Conservation (phyloP, 2,888 invertebrate species). For the Encarsia formosa region DNA sequence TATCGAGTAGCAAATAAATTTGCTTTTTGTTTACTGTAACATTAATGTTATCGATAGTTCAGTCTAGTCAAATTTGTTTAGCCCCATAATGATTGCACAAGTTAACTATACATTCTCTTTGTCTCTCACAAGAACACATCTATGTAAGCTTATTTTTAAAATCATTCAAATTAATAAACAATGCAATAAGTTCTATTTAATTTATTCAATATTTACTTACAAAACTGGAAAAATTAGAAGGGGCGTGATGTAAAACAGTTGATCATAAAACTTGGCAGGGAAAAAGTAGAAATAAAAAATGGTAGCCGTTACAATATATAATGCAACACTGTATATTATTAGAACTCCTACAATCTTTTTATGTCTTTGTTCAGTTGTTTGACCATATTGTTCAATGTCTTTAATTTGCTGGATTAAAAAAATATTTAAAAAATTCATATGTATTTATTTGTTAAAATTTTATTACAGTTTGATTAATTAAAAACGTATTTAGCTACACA, state of each 20-base stretch:
- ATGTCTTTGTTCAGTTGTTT: conserved; percentile 75
- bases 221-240: conserved; percentile 75
- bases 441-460: conserved; percentile 7
- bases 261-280: conserved; percentile 69
- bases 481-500: conserved; percentile 4
- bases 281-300: conserved; percentile 79
- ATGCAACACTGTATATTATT: conserved; percentile 64
- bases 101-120: too few species aligned
- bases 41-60: too few species aligned
- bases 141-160: too few species aligned
- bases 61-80: too few species aligned
- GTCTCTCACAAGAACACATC: too few species aligned
- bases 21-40: too few species aligned
- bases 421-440: conserved; percentile 7
- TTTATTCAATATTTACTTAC: conserved; percentile 62
- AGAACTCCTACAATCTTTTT: conserved; percentile 79
- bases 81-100: too few species aligned
- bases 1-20: too few species aligned
- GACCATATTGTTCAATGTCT: conserved; percentile 74
- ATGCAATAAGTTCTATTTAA: neutral
- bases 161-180: too few species aligned
- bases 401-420: conserved; percentile 61
- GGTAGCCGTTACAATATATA: conserved; percentile 68
- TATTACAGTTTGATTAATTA: neutral
- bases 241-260: conserved; percentile 72